Evolutionary conservation across 1,140 invertebrate species (phyloP), one percentile per base, ranked within the genome.

Genomic region (Drosophila melanica): DNA sequence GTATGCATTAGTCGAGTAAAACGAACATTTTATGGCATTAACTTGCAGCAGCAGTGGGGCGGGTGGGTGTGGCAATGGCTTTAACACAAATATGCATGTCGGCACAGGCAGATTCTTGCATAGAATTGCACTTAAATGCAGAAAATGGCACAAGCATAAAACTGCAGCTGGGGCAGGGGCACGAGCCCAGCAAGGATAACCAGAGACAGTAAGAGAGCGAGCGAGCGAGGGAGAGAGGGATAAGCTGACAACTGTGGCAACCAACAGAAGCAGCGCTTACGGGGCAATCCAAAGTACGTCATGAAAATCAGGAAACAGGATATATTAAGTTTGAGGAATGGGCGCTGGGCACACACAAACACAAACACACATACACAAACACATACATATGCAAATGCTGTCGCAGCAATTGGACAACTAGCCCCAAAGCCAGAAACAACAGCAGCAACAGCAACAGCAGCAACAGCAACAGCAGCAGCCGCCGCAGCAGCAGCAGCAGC

Each of bases 221-320:
- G 37, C 45, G 45, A 39, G n/a, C 11, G 35, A 39, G 42, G 65
- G 70, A 45, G 45, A 27, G 39, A 3, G 44, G 62, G 62, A 77
- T 68, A 72, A 78, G 75, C 82, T 68, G 76, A 75, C 81, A 86
- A 86, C 70, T 79, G 82, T 75, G 75, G 72, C 75, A 59, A 75
- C 48, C 18, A 20, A 47, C 42, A 35, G 35, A 39, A 58, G 62
- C 42, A 77, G 69, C 70, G 73, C 75, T 78, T 87, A 72, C 63
- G 63, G 79, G 63, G 71, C 79, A 75, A 72, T 76, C 58, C 67
- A 68, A 82, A 84, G 81, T 79, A 87, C 79, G 84, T 80, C 84
- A 87, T 89, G 84, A 87, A 89, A 87, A 89, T 87, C 84, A 89
- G 84, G 84, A 87, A 87, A 87, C 84, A 87, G 84, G 84, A 87